Evolutionary conservation across 2,797 vertebrate species (phyloP).

Genomic region (Leptoclinus maculatus): DNA sequence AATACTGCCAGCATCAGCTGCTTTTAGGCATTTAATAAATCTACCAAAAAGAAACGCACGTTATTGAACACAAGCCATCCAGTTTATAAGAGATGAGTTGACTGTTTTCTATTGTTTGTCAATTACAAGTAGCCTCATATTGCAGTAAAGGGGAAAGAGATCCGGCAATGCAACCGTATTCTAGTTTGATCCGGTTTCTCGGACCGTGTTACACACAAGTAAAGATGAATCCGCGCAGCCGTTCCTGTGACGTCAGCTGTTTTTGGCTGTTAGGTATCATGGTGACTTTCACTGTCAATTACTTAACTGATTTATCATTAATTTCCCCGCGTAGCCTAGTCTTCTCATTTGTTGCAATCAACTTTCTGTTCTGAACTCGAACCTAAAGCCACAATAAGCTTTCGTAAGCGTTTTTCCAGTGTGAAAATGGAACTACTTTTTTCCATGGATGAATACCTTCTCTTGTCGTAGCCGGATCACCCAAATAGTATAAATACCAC

Average conservation of each 20-base stretch:
- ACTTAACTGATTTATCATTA: not conserved
- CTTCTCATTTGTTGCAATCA: not conserved
- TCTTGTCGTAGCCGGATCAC: slow-evolving; percentile 11
- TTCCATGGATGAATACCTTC: slow-evolving; percentile 67
- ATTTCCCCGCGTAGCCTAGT: accelerated
- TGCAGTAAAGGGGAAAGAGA: slow-evolving; percentile 76
- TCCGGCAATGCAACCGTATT: slow-evolving; percentile 52
- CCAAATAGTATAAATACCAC: slow-evolving; percentile 50
- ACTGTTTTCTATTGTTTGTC: slow-evolving; percentile 59
- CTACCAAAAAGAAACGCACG: not conserved
- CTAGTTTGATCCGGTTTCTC: slow-evolving; percentile 80
- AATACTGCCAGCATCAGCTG: not conserved
- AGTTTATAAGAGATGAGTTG: slow-evolving; percentile 40
- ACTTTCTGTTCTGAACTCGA: accelerated
- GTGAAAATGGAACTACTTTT: slow-evolving; percentile 57
- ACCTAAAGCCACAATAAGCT: accelerated
- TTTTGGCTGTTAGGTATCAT: not conserved
- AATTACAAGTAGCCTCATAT: slow-evolving; percentile 51
- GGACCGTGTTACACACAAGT: slow-evolving; percentile 31
- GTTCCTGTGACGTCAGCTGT: slow-evolving; percentile 72
- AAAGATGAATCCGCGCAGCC: slow-evolving; percentile 73
- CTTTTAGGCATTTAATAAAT: not conserved
- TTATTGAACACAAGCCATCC: not conserved
- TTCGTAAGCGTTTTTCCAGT: not conserved
- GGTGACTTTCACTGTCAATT: not conserved